Percentiles rank a stretch among this genome's conserved stretches.
These are phyloP conservation scores for Craterocephalus amniculus DNA, from an alignment of 2,797 vertebrate species.

Conservation along the genomic window DNA sequence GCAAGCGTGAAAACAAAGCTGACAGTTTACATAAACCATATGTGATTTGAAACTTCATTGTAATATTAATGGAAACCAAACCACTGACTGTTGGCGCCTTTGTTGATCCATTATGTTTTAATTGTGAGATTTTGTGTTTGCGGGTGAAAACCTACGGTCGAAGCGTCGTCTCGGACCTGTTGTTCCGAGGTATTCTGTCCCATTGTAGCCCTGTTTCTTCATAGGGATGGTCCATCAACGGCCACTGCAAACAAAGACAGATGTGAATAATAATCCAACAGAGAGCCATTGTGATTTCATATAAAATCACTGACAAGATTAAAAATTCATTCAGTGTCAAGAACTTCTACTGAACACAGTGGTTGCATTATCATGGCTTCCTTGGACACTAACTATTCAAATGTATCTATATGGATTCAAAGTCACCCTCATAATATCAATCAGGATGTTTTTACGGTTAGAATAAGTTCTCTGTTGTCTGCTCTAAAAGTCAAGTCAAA, in stretches of 20 bases:
- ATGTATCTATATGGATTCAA: not conserved
- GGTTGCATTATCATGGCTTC: not conserved
- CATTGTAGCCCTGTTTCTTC: slow-evolving; percentile 83
- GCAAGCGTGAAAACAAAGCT: too few relatives aligned
- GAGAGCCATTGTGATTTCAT: not conserved
- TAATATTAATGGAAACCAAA: not conserved
- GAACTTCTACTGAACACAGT: too few relatives aligned
- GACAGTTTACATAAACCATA: too few relatives aligned
- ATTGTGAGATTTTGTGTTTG: not conserved
- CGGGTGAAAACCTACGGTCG: slow-evolving; percentile 66
- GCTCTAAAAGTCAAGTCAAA: not conserved
- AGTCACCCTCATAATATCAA: not conserved
- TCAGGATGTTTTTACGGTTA: not conserved
- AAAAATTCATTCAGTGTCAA: not conserved
- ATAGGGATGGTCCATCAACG: slow-evolving; percentile 85
- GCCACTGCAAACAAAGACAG: slow-evolving; percentile 69
- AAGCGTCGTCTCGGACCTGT: slow-evolving; percentile 72
- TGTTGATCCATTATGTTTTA: not conserved
- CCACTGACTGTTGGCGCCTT: not conserved
- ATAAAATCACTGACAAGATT: too few relatives aligned
- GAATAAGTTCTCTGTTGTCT: not conserved
- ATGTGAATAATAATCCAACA: slow-evolving; percentile 24
- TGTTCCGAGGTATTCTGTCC: slow-evolving; percentile 83
- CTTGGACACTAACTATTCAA: not conserved
- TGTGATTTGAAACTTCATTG: too few relatives aligned